A percentile compares a stretch with the other conserved stretches of the same genome.
Conservation (phyloP, 2,888 invertebrate species). For the Apodemia zela region DNA sequence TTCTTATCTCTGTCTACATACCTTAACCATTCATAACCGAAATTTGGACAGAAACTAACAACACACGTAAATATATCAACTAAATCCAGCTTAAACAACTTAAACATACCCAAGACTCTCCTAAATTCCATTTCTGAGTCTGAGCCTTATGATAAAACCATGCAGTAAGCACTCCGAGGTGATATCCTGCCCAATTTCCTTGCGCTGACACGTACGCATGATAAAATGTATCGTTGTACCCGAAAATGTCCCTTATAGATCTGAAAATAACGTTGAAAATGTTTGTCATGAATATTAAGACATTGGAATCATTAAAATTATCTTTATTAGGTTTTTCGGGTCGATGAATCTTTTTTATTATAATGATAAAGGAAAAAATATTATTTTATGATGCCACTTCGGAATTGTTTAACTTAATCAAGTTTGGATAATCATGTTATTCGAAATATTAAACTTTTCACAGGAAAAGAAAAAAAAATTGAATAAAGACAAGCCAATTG, state of each 20-base stretch:
- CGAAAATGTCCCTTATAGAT: constrained; percentile 70
- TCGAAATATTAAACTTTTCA: too few relatives aligned
- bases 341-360: constrained; percentile 13
- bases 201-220: constrained; percentile 73
- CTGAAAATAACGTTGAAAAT: constrained; percentile 38
- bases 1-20: background rate
- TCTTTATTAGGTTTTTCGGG: constrained; percentile 11
- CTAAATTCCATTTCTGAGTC: constrained; percentile 61
- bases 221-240: constrained; percentile 71
- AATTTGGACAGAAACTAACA: constrained; percentile 1
- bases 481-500: too few relatives aligned
- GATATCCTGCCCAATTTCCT: constrained; percentile 74
- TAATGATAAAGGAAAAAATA: constrained; percentile 5
- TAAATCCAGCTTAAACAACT: constrained; percentile 18
- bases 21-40: background rate
- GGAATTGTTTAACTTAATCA: background rate
- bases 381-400: background rate
- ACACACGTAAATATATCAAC: constrained; percentile 12
- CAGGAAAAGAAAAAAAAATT: too few relatives aligned
- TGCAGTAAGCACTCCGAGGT: constrained; percentile 67
- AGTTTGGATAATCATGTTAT: too few relatives aligned
- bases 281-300: background rate
- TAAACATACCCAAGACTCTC: constrained; percentile 57
- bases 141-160: constrained; percentile 71
- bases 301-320: constrained; percentile 12